phyloP scores from a whole-genome alignment of 1,140 invertebrate genomes.

The Drosophila littoralis region DNA sequence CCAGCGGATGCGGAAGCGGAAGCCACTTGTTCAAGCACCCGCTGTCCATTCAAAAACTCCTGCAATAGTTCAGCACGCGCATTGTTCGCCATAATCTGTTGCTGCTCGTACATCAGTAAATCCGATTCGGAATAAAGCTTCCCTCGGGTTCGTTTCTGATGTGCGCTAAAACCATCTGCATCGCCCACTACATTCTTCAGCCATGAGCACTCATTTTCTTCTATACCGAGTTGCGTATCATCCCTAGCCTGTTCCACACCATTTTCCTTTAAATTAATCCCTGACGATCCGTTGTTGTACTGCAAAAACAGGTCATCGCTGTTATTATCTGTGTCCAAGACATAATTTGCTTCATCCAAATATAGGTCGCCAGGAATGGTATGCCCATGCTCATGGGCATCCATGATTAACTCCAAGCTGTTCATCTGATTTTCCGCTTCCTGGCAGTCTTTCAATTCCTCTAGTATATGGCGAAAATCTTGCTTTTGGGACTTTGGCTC shows the following conservation, averaged over 20 bases:
- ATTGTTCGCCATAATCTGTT: constrained; percentile 67
- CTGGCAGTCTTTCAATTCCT: constrained; percentile 19
- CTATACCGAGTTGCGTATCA: constrained; percentile 26
- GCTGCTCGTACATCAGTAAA: constrained; percentile 63
- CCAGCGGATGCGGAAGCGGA: constrained; percentile 1
- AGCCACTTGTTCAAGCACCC: constrained; percentile 56
- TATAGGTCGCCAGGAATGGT: constrained; percentile 23
- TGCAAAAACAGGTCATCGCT: constrained; percentile 21
- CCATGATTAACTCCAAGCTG: constrained; percentile 12
- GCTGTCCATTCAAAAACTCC: constrained; percentile 67
- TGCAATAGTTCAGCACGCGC: constrained; percentile 62
- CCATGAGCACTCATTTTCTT: constrained; percentile 23
- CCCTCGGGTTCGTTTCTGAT: constrained; percentile 2
- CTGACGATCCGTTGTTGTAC: constrained; percentile 14
- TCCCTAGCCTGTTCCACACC: constrained; percentile 15
- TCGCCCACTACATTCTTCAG: not conserved
- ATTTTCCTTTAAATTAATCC: not conserved
- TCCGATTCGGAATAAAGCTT: constrained; percentile 65
- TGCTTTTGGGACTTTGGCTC: not conserved
- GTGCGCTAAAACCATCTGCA: not conserved
- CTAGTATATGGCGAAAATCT: constrained; percentile 45
- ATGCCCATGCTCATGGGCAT: not conserved
- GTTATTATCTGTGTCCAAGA: not conserved
- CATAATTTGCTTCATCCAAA: constrained; percentile 34
- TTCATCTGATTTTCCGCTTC: constrained; percentile 3